Conservation (phyloP, 2,113 vertebrate genomes). For the Illadopsis cleaveri region DNA sequence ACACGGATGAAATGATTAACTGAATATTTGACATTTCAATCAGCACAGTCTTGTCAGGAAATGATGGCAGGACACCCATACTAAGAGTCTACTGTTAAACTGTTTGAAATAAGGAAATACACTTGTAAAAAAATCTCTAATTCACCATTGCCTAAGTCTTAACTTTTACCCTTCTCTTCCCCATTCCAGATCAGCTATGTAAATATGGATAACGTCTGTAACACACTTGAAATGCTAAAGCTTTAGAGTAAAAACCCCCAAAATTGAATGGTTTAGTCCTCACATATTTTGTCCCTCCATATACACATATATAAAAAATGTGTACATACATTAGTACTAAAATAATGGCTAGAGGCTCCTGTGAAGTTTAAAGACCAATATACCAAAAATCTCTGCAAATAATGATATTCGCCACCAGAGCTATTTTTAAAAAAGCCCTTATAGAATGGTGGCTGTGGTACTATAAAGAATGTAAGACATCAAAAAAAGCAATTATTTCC, state of each 20-base stretch:
- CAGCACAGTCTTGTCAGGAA: not conserved
- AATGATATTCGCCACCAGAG: not conserved
- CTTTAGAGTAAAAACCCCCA: not conserved
- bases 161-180: not conserved
- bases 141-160: not conserved
- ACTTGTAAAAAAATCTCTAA: not conserved
- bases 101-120: not conserved
- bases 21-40: not conserved
- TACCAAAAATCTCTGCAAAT: not conserved
- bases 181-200: not conserved
- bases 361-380: not conserved
- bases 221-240: not conserved
- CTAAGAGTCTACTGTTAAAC: fast-evolving
- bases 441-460: not conserved
- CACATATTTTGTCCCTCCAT: not conserved
- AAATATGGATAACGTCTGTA: not conserved
- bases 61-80: not conserved
- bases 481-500: not conserved
- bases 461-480: not conserved
- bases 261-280: not conserved
- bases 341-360: not conserved
- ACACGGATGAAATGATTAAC: not conserved
- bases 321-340: not conserved
- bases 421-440: not conserved
- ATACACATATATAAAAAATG: not conserved